Base-by-base conservation (phyloP, 2,797 vertebrate genomes). In the Echeneis naucrates region DNA sequence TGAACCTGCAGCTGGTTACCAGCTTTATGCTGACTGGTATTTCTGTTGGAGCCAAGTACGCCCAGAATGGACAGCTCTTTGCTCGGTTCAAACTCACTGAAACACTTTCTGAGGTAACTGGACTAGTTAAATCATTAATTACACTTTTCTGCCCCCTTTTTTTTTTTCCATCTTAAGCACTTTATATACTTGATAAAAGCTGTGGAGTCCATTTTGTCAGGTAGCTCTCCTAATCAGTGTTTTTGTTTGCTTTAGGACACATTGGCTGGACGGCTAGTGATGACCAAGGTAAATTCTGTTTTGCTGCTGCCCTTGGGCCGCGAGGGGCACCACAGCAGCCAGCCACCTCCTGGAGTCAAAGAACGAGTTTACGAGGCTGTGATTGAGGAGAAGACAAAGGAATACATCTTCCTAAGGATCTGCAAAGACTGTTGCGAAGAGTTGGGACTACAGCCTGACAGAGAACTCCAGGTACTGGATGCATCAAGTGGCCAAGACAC, bases 1-100 rank as follows among this genome's bases (percentile, higher is more conserved):
- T 98, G 83, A 96, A 97, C 73, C 95, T 99, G 89, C 98, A 99
- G 95, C 96, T 99, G 73, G 96, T 99, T 78, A 96, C 94, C 83
- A 99, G 97, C 92, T 99, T 99, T 91, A 99, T 99, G 98, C 95
- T 99, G 84, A 99, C 98, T 7, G 98, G 98, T 82, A 96, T 99
- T 88, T 97, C 97, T 77, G 98, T 98, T 66, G 98, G 98, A 82
- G 98, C 98, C 77, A 99, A 99, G 83, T 99, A 99, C 59, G 98
- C 98, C 90, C 97, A 98, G 86, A 97, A 97, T 42, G 98, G 98
- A 81, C 97, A 99, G 80, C 96, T 99, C 45, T 99, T 99, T 88
- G 98, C 96, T 75, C 98, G 98, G 86, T 99, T 99, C 89, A 99
- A 97, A 89, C 96, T 99, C 85, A 99, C 97, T 1, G 97, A 99